Evolutionary conservation across 2,888 invertebrate species (phyloP).

Genomic region (Gibbula magus): DNA sequence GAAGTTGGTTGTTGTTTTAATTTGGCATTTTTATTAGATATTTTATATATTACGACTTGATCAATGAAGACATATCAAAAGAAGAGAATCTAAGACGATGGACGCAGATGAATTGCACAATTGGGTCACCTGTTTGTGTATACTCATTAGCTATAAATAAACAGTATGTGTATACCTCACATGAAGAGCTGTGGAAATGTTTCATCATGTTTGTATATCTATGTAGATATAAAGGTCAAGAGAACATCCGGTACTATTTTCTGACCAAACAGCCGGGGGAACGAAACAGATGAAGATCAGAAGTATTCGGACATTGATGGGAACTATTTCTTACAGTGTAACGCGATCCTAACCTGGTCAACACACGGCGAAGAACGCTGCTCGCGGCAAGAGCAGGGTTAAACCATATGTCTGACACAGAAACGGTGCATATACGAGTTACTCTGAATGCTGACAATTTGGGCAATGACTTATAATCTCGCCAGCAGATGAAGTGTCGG

Average conservation of each 20-base stretch:
- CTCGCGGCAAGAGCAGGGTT: neutral
- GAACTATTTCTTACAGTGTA: constrained; percentile 14
- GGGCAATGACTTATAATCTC: constrained; percentile 1
- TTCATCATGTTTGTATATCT: no score
- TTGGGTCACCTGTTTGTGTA: no score
- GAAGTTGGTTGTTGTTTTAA: no score
- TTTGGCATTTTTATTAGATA: no score
- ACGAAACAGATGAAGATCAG: neutral
- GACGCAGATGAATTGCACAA: no score
- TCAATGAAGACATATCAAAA: no score
- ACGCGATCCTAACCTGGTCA: constrained; percentile 11
- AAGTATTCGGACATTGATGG: constrained; percentile 21
- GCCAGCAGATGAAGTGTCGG: neutral
- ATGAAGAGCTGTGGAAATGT: no score
- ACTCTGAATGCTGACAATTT: neutral
- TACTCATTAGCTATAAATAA: no score
- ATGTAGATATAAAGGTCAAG: constrained; percentile 3
- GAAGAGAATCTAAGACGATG: no score
- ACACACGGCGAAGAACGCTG: neutral
- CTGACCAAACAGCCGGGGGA: constrained; percentile 1
- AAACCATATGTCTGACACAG: neutral
- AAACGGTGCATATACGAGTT: neutral
- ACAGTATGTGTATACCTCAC: no score
- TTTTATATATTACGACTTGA: no score
- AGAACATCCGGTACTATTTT: neutral